Base-by-base conservation (phyloP, 2,797 vertebrate genomes). In the Hylomyscus alleni region DNA sequence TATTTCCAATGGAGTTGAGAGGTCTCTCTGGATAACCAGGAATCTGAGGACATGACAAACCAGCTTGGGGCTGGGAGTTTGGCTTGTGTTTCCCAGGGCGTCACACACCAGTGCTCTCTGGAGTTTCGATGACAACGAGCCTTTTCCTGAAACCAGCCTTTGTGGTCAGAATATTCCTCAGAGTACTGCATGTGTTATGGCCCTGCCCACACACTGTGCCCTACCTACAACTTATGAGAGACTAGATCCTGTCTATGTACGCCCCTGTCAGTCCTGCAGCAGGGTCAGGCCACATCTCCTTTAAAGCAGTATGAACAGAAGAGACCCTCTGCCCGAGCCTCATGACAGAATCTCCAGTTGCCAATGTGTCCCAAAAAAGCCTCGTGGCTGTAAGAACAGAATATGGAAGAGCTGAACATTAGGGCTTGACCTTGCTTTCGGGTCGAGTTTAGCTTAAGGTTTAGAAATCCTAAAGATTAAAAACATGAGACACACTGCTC, bases 1-100 rank as follows among this genome's bases (percentile, higher is more conserved):
- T 34, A 54, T 95, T 93, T 92, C 83, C 11, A n/a, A n/a, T 77
- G 13, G 44, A 75, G 56, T 50, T n/a, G 22, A 92, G 81, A 93
- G 10, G 3, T 10, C 52, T 69, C 73, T 26, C 24, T 14, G 84
- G 50, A 24, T 54, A 31, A 37, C n/a, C 17, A 4, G 31, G 73
- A 19, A 24, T 67, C 17, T 47, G 24, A 50, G 6, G 24, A 24
- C 8, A 4, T 52, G 58, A 40, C 34, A 62, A 78, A 86, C 60
- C 3, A 87, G 37, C 56, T 13, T 6, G 44, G 54, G 82, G 24
- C 14, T 80, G 31, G 47, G 24, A 77, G 54, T 29, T 60, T 78
- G 78, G 67, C 76, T 95, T 81, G 10, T n/a, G 26, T 77, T 67
- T 94, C 26, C 2, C 20, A 56, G 40, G 9, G 29, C 7, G 56